These are phyloP conservation scores for Megalonaias nervosa DNA, from an alignment of 1,140 invertebrate genomes.

Conservation along the genomic window DNA sequence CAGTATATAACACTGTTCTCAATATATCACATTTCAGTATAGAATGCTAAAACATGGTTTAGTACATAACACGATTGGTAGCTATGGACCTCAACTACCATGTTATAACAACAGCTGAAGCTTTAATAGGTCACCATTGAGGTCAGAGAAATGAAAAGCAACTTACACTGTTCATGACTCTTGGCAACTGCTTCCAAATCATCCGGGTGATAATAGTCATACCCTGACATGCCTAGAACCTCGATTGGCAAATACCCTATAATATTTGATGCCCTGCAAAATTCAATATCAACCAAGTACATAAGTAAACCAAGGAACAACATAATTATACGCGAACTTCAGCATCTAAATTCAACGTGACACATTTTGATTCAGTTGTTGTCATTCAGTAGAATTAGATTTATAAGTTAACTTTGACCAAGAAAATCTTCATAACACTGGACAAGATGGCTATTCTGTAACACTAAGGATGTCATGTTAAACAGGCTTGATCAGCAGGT, in stretches of 20 bases:
- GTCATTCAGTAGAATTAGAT: too few species aligned
- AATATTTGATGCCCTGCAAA: constrained; percentile 86
- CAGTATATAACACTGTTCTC: too few species aligned
- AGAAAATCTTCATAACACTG: too few species aligned
- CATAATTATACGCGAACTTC: too few species aligned
- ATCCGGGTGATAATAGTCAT: constrained; percentile 96
- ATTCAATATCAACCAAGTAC: constrained; percentile 9
- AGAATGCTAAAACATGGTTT: neutral
- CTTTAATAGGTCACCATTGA: neutral
- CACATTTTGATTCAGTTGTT: too few species aligned
- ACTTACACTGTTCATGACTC: constrained; percentile 90
- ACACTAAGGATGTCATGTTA: too few species aligned
- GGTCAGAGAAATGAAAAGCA: constrained; percentile 6
- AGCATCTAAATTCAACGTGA: too few species aligned
- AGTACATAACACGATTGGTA: too few species aligned
- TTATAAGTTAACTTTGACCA: too few species aligned
- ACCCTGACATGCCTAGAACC: constrained; percentile 94
- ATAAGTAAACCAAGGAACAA: too few species aligned
- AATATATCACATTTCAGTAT: neutral
- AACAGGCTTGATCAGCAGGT: too few species aligned
- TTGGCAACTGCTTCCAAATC: constrained; percentile 90
- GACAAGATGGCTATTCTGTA: too few species aligned
- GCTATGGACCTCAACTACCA: neutral
- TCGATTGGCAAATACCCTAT: constrained; percentile 97
- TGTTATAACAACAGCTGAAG: neutral